Conservation (phyloP, 1,140 invertebrate genomes). For the Tetramorium parvispinum region DNA sequence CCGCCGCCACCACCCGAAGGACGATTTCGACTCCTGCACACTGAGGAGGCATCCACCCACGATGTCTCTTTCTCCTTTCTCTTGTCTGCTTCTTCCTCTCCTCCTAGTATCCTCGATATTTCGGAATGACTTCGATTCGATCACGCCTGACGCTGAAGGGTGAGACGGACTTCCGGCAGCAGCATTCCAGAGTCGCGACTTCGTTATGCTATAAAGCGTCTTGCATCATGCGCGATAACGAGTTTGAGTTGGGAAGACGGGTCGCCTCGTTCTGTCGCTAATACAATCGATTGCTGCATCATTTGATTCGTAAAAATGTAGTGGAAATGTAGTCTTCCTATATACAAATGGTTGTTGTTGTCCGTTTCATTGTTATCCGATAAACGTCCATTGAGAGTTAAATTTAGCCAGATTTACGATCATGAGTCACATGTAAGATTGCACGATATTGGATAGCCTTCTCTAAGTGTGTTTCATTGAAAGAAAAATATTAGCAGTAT, state of each 20-base stretch:
- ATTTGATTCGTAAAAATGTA: conserved; percentile 40
- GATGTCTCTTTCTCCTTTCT: conserved; percentile 30
- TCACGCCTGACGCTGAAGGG: conserved; percentile 31
- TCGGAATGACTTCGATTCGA: conserved; percentile 54
- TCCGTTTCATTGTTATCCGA: background rate
- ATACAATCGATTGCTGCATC: conserved; percentile 4
- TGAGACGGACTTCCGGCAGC: conserved; percentile 35
- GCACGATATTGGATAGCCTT: background rate
- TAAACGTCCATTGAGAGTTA: conserved; percentile 12
- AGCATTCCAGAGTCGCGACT: conserved; percentile 38
- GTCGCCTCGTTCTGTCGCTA: background rate
- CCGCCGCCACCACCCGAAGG: conserved; percentile 42
- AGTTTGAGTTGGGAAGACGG: conserved; percentile 10
- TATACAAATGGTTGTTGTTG: background rate
- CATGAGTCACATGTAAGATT: background rate
- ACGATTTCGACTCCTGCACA: conserved; percentile 54
- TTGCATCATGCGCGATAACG: conserved; percentile 48
- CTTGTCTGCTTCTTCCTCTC: background rate
- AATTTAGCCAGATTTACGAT: background rate
- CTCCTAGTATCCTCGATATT: conserved; percentile 25
- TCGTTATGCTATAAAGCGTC: conserved; percentile 15
- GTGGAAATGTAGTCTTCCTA: conserved; percentile 8
- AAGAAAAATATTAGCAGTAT: background rate
- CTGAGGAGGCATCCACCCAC: conserved; percentile 47
- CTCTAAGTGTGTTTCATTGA: background rate